Evolutionary conservation across 2,888 invertebrate genomes (phyloP).

Genomic region (Chrysopilus asiliformis): DNA sequence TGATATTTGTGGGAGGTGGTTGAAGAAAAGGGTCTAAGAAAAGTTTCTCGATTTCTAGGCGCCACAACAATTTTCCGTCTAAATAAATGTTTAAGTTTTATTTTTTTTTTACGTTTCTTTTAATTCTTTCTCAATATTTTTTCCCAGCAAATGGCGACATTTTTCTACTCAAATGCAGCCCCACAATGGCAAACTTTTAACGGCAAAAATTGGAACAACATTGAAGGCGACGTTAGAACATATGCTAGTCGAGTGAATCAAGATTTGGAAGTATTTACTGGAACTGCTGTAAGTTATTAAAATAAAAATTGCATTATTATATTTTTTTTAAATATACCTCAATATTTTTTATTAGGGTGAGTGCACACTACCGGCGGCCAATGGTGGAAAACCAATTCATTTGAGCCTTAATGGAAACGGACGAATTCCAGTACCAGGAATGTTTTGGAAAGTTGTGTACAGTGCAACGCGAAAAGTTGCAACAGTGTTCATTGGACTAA

Average conservation of each 20-base stretch:
- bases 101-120: no score
- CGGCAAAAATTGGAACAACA: slow-evolving; percentile 30
- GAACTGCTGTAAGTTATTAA: no score
- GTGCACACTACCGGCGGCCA: slow-evolving; percentile 25
- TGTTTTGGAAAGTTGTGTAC: slow-evolving; percentile 36
- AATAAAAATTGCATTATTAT: no score
- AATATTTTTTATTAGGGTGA: no score
- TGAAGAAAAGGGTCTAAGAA: no score
- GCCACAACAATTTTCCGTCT: no score
- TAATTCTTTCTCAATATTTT: no score
- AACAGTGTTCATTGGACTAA: slow-evolving; percentile 34
- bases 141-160: slow-evolving; percentile 37
- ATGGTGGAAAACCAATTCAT: slow-evolving; percentile 21
- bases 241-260: slow-evolving; percentile 17
- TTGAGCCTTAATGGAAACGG: slow-evolving; percentile 17
- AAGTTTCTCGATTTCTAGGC: no score
- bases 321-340: no score
- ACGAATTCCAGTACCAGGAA: slow-evolving; percentile 26
- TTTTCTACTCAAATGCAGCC: slow-evolving; percentile 40
- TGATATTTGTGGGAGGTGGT: no score
- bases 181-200: slow-evolving; percentile 43
- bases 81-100: no score
- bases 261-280: slow-evolving; percentile 28
- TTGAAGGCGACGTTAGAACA: slow-evolving; percentile 24
- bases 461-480: slow-evolving; percentile 25